Percentiles rank a stretch among this genome's conserved stretches.
Evolutionary conservation across 2,797 vertebrate species (phyloP).

Genomic region (Artibeus lituratus): DNA sequence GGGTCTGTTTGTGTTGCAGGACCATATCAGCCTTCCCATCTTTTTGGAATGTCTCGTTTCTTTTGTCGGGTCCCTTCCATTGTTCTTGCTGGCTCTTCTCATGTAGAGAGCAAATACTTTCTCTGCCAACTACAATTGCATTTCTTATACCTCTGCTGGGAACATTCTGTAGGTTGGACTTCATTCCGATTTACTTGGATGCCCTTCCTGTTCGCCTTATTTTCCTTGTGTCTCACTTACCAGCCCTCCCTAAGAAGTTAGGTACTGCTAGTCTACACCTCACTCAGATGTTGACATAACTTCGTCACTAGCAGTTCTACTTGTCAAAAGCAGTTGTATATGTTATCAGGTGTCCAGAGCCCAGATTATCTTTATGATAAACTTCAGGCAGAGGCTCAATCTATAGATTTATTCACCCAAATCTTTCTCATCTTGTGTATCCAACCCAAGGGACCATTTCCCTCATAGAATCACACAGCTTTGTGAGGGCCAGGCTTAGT

Average conservation of each 20-base stretch:
- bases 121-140: slow-evolving; percentile 46
- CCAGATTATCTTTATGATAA: not conserved
- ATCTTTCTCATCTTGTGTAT: slow-evolving; percentile 28
- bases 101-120: slow-evolving; percentile 56
- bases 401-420: slow-evolving; percentile 45
- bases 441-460: not conserved
- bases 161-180: slow-evolving; percentile 47
- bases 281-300: slow-evolving; percentile 51
- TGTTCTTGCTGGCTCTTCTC: slow-evolving; percentile 50
- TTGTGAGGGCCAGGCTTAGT: not conserved
- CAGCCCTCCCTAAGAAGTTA: slow-evolving; percentile 14
- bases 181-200: slow-evolving; percentile 32
- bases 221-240: slow-evolving; percentile 29
- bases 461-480: not conserved
- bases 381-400: not conserved
- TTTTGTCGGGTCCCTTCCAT: not conserved
- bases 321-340: slow-evolving; percentile 34
- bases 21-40: not conserved
- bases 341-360: not conserved
- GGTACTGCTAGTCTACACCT: not conserved
- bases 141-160: slow-evolving; percentile 55
- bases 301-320: slow-evolving; percentile 26
- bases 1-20: not conserved
- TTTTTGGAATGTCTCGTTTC: not conserved
- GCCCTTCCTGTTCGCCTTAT: slow-evolving; percentile 32